phyloP scores from a whole-genome alignment of 2,888 invertebrate genomes.

The Dolichomitus sp. region DNA sequence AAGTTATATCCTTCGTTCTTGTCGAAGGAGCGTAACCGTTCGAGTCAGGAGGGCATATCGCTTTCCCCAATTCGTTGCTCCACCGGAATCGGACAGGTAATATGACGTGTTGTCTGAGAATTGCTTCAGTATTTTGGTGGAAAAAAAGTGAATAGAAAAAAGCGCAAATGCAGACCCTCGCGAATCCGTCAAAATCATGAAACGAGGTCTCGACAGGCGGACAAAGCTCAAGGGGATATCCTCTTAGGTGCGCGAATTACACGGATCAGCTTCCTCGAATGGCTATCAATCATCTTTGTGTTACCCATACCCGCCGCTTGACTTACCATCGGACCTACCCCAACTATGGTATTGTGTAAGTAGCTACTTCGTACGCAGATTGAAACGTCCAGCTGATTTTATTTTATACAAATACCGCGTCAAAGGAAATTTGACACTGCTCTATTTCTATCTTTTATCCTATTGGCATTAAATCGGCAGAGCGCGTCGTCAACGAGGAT shows the following conservation, averaged over 20 bases:
- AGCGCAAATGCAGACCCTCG: constrained; percentile 62
- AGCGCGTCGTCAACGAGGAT: neutral
- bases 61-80: constrained; percentile 46
- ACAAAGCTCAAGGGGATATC: constrained; percentile 78
- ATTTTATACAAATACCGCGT: constrained; percentile 18
- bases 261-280: constrained; percentile 83
- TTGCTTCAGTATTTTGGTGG: constrained; percentile 23
- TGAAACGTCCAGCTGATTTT: constrained; percentile 37
- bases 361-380: constrained; percentile 25
- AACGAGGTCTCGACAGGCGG: constrained; percentile 77
- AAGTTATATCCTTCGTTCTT: constrained; percentile 43
- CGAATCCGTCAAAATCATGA: constrained; percentile 77
- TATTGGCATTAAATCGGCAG: neutral
- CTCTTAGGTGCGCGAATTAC: constrained; percentile 81
- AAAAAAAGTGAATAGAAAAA: constrained; percentile 52
- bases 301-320: constrained; percentile 47
- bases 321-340: constrained; percentile 44
- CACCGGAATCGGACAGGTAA: constrained; percentile 54
- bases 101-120: constrained; percentile 31
- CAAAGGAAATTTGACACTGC: constrained; percentile 8
- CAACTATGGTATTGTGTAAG: constrained; percentile 25
- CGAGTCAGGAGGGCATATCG: constrained; percentile 46
- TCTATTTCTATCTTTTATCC: neutral
- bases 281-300: constrained; percentile 82
- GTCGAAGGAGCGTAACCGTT: constrained; percentile 62